Evolutionary conservation across 2,888 invertebrate genomes (phyloP), one percentile per base, ranked within the genome.

Genomic region (Poecilus cupreus): DNA sequence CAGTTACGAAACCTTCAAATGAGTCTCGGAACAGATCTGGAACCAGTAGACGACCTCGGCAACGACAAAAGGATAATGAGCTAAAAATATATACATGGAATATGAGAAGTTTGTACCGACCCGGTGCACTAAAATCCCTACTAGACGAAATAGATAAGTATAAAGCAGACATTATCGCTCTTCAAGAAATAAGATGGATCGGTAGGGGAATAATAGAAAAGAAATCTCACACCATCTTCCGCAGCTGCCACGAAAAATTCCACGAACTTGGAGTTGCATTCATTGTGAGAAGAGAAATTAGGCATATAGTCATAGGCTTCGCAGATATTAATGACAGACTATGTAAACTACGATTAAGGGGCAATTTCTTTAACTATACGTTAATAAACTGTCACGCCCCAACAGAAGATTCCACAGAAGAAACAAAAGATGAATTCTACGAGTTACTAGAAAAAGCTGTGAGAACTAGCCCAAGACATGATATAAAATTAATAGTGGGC

Each of bases 331-430:
- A 80, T 37, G 82, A 84, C 11, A 82, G 83, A 83, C 54, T 84
- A 39, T 84, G 83, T 64, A 78, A 22, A 20, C 16, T 84, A 51
- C 79, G 83, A 80, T 46, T 84, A 16, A 85, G 83, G 82, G 83
- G 82, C 24, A 82, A 60, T 18, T 82, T 79, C 60, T 81, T 77
- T 49, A 83, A 84, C 37, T 70, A 83, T 60, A 64, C 79, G n/a
- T 54, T 84, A 51, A 79, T 84, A 32, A 82, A 83, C 80, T 77
- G 64, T 13, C 82, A 84, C 70, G 84, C 84, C n/a, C 84, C 84
- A n/a, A 83, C 83, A 24, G 84, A 85, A 49, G 84, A 81, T 39
- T 76, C 82, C 13, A 77, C 83, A 24, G 83, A 83, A 43, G 78
- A 77, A 37, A 51, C 16, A 51, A 83, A 84, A 79, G 84, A 84